Conservation (phyloP, 2,113 vertebrate species). For the Sturnira hondurensis region DNA sequence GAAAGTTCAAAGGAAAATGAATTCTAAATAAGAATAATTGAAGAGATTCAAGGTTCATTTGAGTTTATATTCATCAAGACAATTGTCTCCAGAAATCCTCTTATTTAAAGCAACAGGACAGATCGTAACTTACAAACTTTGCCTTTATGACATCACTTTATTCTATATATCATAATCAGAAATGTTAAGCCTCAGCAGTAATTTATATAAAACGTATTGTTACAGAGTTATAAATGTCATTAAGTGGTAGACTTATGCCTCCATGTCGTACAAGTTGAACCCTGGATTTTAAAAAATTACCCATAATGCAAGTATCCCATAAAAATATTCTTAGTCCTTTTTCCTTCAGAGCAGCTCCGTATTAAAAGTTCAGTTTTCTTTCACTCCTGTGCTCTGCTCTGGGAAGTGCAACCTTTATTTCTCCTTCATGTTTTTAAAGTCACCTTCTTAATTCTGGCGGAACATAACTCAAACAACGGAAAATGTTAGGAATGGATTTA, state of each 20-base stretch:
- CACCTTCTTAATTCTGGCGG: constrained; percentile 64
- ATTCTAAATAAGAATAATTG: constrained; percentile 84
- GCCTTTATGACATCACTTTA: constrained; percentile 77
- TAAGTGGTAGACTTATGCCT: constrained; percentile 78
- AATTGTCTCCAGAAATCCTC: constrained; percentile 79
- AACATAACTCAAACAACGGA: constrained; percentile 67
- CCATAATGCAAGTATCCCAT: constrained; percentile 66
- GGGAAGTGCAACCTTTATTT: constrained; percentile 63
- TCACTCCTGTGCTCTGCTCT: constrained; percentile 64
- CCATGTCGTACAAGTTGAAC: constrained; percentile 75
- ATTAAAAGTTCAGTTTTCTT: constrained; percentile 64
- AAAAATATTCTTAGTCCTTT: constrained; percentile 70
- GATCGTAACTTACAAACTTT: constrained; percentile 80
- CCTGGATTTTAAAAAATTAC: constrained; percentile 71
- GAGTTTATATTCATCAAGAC: constrained; percentile 79
- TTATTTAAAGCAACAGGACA: constrained; percentile 81
- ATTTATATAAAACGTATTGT: constrained; percentile 79
- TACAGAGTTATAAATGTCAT: constrained; percentile 82
- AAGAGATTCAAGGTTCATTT: constrained; percentile 83
- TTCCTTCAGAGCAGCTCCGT: constrained; percentile 35
- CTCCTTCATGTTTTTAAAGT: constrained; percentile 73
- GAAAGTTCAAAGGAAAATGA: constrained; percentile 81
- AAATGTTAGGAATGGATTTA: constrained; percentile 71
- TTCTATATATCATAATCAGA: constrained; percentile 80
- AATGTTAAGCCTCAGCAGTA: constrained; percentile 77